Conservation (phyloP, 2,888 invertebrate genomes). For the Mongoloraphidia duomilia region DNA sequence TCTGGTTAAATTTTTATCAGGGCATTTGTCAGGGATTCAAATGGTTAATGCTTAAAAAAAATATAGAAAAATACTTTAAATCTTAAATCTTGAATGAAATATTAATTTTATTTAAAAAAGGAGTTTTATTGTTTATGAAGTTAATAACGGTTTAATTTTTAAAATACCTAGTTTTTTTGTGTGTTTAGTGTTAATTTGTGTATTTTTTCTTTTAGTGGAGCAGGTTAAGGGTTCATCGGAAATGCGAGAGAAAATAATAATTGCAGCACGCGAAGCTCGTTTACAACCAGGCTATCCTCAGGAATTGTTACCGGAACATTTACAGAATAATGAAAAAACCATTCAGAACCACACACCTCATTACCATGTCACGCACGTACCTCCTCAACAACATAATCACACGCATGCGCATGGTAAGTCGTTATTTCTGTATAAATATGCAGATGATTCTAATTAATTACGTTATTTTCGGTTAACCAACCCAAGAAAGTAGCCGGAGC, state of each 20-base stretch:
- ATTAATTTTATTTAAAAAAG: no score
- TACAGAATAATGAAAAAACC: conserved; percentile 2
- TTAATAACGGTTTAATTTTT: no score
- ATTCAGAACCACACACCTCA: neutral
- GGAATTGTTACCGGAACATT: conserved; percentile 29
- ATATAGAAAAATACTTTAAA: no score
- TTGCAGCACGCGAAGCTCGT: conserved; percentile 46
- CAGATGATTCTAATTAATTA: no score
- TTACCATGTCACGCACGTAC: conserved; percentile 1
- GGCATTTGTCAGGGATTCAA: no score
- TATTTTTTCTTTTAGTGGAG: conserved; percentile 42
- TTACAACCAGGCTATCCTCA: conserved; percentile 41
- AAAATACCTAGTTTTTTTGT: neutral
- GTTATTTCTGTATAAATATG: neutral
- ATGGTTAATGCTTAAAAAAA: no score
- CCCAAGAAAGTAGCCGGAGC: no score
- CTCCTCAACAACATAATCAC: conserved; percentile 2
- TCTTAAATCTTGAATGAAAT: no score
- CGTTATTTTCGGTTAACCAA: no score
- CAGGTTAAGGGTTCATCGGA: conserved; percentile 57
- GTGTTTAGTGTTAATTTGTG: neutral
- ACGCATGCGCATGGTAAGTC: conserved; percentile 3
- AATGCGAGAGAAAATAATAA: conserved; percentile 48
- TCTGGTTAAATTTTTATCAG: no score
- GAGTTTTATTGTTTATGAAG: no score